phyloP scores from a whole-genome alignment of 2,797 vertebrate genomes.

The Malurus leucopterus region DNA sequence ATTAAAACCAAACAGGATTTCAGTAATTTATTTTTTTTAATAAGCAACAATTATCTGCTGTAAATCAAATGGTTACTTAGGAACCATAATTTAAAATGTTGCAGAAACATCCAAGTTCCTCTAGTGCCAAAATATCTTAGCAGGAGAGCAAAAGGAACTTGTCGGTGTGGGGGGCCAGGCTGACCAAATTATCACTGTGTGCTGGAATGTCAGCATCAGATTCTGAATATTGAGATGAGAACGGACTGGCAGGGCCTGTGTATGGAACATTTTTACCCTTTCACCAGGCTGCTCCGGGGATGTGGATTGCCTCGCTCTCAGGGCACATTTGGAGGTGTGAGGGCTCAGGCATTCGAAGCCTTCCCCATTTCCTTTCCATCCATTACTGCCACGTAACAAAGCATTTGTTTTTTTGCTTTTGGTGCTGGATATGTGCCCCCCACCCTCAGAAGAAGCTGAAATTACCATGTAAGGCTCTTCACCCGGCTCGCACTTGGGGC shows the following conservation, averaged over 20 bases:
- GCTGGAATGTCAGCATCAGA: neutral
- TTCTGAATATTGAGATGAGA: neutral
- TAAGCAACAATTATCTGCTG: slow-evolving; percentile 40
- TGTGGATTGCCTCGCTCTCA: rapidly evolving
- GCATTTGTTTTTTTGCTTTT: neutral
- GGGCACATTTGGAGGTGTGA: rapidly evolving
- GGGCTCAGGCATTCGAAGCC: neutral
- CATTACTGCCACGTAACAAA: neutral
- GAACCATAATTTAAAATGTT: slow-evolving; percentile 21
- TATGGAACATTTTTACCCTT: neutral
- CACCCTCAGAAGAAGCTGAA: neutral
- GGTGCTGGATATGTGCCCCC: rapidly evolving
- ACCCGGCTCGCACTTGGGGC: slow-evolving; percentile 90
- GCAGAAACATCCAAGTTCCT: slow-evolving; percentile 5
- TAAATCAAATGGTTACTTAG: slow-evolving; percentile 43
- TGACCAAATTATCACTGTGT: neutral
- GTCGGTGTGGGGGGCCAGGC: neutral
- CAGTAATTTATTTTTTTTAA: slow-evolving; percentile 39
- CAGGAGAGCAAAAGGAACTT: neutral
- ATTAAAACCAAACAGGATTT: slow-evolving; percentile 57
- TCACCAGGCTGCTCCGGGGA: neutral
- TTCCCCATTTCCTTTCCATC: neutral
- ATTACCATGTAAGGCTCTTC: slow-evolving; percentile 95
- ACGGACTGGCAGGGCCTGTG: neutral
- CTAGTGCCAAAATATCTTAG: slow-evolving; percentile 14